These are phyloP conservation scores for Watersipora subatra DNA, from an alignment of 1,140 invertebrate species.

Conservation along the genomic window DNA sequence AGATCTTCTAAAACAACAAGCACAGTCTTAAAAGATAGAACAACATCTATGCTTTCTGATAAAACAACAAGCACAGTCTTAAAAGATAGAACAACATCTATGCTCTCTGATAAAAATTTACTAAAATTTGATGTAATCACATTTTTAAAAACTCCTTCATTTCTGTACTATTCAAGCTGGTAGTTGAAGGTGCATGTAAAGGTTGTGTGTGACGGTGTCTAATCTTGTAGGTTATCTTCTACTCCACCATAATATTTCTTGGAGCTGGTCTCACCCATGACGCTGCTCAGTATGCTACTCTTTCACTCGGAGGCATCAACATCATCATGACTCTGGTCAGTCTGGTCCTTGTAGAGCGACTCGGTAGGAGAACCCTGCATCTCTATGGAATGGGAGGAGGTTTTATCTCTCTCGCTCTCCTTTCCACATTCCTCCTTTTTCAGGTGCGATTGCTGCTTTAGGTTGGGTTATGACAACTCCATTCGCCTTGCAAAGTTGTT, in stretches of 20 bases:
- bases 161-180: too few relatives aligned
- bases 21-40: too few relatives aligned
- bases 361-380: conserved; percentile 63
- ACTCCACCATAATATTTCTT: conserved; percentile 58
- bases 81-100: too few relatives aligned
- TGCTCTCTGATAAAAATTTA: too few relatives aligned
- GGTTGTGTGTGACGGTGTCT: too few relatives aligned
- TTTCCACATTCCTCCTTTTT: conserved; percentile 18
- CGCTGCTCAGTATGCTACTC: conserved; percentile 52
- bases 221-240: conserved; percentile 59
- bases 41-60: too few relatives aligned
- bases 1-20: too few relatives aligned
- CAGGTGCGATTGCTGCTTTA: too few relatives aligned
- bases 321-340: conserved; percentile 49
- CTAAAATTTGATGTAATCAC: too few relatives aligned
- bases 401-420: conserved; percentile 44
- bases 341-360: conserved; percentile 37
- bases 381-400: conserved; percentile 51
- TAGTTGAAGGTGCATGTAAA: too few relatives aligned
- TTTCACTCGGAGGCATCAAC: conserved; percentile 58
- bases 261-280: conserved; percentile 47
- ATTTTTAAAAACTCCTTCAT: too few relatives aligned
- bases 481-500: conserved; percentile 8
- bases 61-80: too few relatives aligned
- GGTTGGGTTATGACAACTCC: conserved; percentile 4